Percentiles rank a stretch among this genome's conserved stretches.
These are phyloP conservation scores for Drosophila buzzatii DNA, from an alignment of 2,888 invertebrate genomes.

Conservation along the genomic window DNA sequence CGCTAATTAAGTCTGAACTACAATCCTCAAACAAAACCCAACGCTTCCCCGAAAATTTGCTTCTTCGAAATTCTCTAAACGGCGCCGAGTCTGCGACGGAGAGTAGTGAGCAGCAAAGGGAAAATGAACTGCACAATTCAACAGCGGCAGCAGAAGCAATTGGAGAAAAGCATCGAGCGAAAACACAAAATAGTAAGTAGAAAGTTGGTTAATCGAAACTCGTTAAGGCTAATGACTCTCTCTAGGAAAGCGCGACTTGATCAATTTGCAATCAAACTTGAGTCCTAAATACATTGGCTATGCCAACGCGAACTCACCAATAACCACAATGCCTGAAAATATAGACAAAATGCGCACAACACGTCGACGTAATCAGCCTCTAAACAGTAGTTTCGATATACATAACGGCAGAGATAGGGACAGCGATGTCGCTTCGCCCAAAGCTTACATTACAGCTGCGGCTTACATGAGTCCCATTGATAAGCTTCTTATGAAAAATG, in stretches of 20 bases:
- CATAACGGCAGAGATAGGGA: constrained; percentile 30
- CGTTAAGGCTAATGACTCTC: constrained; percentile 7
- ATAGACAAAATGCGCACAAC: constrained; percentile 65
- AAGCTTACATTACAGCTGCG: background rate
- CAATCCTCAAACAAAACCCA: constrained; percentile 12
- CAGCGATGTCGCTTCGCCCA: constrained; percentile 46
- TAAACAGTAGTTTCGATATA: constrained; percentile 34
- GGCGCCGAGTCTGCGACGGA: constrained; percentile 41
- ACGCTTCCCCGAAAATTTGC: constrained; percentile 20
- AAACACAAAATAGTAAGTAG: constrained; percentile 35
- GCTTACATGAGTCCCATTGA: constrained; percentile 82
- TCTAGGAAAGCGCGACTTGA: constrained; percentile 74
- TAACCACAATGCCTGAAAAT: constrained; percentile 43
- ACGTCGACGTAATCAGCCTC: constrained; percentile 54
- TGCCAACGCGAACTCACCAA: constrained; percentile 53
- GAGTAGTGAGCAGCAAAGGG: constrained; percentile 36
- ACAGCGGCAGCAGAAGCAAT: background rate
- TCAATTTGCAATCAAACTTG: constrained; percentile 80
- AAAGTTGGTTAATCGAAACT: background rate
- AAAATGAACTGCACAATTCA: constrained; percentile 30
- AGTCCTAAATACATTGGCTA: constrained; percentile 84
- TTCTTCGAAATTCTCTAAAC: constrained; percentile 4
- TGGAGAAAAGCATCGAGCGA: constrained; percentile 21
- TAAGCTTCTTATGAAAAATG: constrained; percentile 82
- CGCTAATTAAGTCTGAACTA: background rate